These are phyloP conservation scores for Plebejus melissa DNA, from an alignment of 2,888 invertebrate species.

Conservation along the genomic window DNA sequence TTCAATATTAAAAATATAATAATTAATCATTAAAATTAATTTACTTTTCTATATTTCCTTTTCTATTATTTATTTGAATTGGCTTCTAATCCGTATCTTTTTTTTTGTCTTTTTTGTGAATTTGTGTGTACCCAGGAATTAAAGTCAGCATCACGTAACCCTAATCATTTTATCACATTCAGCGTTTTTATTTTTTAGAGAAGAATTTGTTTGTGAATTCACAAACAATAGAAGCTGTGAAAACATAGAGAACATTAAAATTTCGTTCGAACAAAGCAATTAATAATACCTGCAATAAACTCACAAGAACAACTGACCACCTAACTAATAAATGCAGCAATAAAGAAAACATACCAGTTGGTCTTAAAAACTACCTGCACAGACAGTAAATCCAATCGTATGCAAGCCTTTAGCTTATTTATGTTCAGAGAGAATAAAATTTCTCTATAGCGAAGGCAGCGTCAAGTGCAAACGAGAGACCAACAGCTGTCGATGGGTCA, in stretches of 20 bases:
- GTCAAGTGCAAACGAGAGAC: neutral
- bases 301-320: neutral
- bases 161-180: too few relatives aligned
- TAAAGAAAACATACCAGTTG: slow-evolving; percentile 7
- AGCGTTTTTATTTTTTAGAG: too few relatives aligned
- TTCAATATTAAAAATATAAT: too few relatives aligned
- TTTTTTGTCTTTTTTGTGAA: too few relatives aligned
- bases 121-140: too few relatives aligned
- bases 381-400: neutral
- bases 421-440: slow-evolving; percentile 25
- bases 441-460: slow-evolving; percentile 22
- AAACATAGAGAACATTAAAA: neutral
- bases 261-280: neutral
- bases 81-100: too few relatives aligned
- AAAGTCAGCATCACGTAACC: too few relatives aligned
- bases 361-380: slow-evolving; percentile 3
- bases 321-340: slow-evolving; percentile 1
- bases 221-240: neutral
- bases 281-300: neutral
- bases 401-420: slow-evolving; percentile 22
- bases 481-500: neutral
- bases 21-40: too few relatives aligned
- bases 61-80: too few relatives aligned
- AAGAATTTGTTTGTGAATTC: neutral
- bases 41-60: too few relatives aligned